Conservation (phyloP, 2,797 vertebrate genomes). For the Myotis daubentonii region DNA sequence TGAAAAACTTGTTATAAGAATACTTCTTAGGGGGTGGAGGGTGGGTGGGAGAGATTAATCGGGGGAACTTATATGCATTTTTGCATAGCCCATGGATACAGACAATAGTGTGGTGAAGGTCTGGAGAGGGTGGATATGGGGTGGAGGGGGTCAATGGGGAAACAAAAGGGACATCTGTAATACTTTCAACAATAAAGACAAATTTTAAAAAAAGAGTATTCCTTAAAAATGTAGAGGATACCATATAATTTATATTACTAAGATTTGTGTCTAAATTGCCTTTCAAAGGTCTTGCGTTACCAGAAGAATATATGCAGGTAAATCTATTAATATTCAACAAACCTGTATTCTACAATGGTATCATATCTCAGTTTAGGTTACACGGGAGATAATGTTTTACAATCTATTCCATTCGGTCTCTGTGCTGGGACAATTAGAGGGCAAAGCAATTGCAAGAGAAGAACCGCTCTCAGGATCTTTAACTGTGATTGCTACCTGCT, state of each 20-base stretch:
- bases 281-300: neutral
- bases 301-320: neutral
- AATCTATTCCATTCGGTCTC: conserved; percentile 52
- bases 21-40: neutral
- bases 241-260: neutral
- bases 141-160: too few relatives aligned
- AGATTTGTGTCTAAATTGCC: neutral
- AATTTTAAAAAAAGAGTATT: neutral
- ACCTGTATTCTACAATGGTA: neutral
- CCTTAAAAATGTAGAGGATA: neutral
- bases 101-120: too few relatives aligned
- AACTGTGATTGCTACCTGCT: conserved; percentile 89
- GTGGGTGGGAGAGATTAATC: too few relatives aligned
- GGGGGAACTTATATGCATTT: too few relatives aligned
- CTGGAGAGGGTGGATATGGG: too few relatives aligned
- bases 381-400: conserved; percentile 75
- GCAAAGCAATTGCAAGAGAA: conserved; percentile 87
- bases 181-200: too few relatives aligned
- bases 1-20: neutral
- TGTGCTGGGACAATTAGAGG: conserved; percentile 86
- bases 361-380: conserved; percentile 49
- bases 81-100: too few relatives aligned
- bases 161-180: too few relatives aligned
- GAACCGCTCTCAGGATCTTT: conserved; percentile 85
- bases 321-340: conserved; percentile 12